Conservation (phyloP, 2,113 vertebrate species). For the Ochotona princeps region DNA sequence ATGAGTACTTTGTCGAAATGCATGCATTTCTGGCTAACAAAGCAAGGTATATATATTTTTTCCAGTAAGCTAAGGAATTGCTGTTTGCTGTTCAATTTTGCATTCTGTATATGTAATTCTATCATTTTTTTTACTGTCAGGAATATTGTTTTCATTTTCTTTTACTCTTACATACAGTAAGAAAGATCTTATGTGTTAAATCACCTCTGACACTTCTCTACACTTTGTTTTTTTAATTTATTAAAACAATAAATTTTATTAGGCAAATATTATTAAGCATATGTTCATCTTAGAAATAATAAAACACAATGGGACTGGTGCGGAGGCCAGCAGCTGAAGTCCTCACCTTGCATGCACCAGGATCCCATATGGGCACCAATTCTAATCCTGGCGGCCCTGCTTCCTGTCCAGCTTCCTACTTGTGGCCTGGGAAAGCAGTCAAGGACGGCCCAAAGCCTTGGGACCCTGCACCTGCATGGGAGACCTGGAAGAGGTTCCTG, state of each 20-base stretch:
- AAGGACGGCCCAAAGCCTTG: no score
- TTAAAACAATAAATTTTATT: background rate
- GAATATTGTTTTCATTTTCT: background rate
- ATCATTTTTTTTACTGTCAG: background rate
- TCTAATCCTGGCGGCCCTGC: no score
- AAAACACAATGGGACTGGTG: background rate
- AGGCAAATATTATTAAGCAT: background rate
- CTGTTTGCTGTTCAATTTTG: background rate
- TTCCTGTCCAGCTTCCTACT: no score
- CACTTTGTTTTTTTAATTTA: background rate
- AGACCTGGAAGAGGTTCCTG: no score
- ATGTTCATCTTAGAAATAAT: background rate
- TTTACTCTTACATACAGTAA: background rate
- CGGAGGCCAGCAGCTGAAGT: no score
- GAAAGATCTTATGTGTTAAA: background rate
- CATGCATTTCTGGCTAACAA: background rate
- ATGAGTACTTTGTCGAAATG: background rate
- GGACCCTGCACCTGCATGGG: no score
- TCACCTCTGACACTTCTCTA: background rate
- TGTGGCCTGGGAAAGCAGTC: no score
- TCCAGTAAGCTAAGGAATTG: background rate
- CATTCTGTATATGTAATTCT: background rate
- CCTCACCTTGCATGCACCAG: no score
- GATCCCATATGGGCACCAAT: no score
- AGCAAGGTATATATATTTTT: background rate